phyloP scores from a whole-genome alignment of 64 coral and sea anemone species.

The Astreopora myriophthalma region DNA sequence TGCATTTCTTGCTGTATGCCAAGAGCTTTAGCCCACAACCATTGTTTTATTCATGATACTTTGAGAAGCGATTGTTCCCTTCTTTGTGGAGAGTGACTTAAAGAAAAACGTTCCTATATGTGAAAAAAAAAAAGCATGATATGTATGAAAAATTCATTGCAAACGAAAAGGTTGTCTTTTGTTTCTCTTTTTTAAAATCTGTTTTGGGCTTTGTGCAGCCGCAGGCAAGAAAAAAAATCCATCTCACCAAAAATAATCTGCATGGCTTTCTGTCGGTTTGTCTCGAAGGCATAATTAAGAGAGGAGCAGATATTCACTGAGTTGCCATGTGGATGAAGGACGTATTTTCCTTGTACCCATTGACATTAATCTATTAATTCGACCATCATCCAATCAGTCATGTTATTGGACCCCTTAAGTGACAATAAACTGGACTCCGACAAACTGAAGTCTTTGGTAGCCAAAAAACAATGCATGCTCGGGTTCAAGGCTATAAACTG shows the following conservation, averaged over 20 bases:
- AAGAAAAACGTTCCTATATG: too few relatives aligned
- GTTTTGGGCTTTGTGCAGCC: neutral
- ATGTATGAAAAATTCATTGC: too few relatives aligned
- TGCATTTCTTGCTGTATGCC: neutral
- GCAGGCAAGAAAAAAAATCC: neutral
- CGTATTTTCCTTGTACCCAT: neutral
- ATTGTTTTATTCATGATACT: too few relatives aligned
- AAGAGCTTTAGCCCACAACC: too few relatives aligned
- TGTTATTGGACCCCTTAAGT: neutral
- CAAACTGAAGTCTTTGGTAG: slow-evolving; percentile 7
- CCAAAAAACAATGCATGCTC: neutral
- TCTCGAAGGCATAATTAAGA: neutral
- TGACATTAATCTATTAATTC: neutral
- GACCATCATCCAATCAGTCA: neutral
- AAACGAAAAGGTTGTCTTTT: too few relatives aligned
- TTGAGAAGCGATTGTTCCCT: neutral
- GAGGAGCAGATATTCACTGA: neutral
- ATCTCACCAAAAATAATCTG: neutral
- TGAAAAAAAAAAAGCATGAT: too few relatives aligned
- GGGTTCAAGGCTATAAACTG: neutral
- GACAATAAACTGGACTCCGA: slow-evolving; percentile 7
- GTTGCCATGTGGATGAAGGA: neutral
- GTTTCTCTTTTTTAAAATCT: too few relatives aligned
- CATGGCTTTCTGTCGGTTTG: neutral
- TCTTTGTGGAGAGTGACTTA: too few relatives aligned